Evolutionary conservation across 2,888 invertebrate species (phyloP).

Genomic region (Parascotia fuliginaria): DNA sequence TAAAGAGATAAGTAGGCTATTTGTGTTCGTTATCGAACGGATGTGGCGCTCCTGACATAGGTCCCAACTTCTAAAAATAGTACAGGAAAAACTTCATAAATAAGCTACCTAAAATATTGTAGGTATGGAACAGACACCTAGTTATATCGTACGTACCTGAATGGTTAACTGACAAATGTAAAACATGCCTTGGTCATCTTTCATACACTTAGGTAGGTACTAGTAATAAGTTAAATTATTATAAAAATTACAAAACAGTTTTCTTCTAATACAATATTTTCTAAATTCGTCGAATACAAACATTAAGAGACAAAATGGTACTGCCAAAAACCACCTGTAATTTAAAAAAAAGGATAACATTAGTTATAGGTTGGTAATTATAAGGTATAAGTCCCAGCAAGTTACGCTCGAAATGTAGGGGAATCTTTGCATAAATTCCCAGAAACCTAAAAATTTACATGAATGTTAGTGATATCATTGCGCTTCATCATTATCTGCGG

Average conservation of each 20-base stretch:
- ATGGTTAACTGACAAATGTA: too few species aligned
- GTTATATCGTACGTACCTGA: background rate
- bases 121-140: background rate
- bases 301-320: constrained; percentile 90
- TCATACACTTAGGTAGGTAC: too few species aligned
- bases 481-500: too few species aligned
- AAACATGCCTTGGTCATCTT: too few species aligned
- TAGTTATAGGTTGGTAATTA: too few species aligned
- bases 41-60: constrained; percentile 6
- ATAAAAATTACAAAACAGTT: constrained; percentile 69
- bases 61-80: constrained; percentile 17
- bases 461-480: too few species aligned
- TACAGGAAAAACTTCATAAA: constrained; percentile 7
- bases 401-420: too few species aligned
- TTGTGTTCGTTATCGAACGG: constrained; percentile 19
- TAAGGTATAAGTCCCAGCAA: too few species aligned
- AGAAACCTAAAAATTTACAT: too few species aligned
- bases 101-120: too few species aligned
- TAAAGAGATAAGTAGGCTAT: background rate
- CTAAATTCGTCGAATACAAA: constrained; percentile 91
- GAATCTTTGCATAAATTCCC: too few species aligned
- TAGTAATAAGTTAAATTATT: constrained; percentile 71
- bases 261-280: constrained; percentile 87
- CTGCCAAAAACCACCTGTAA: constrained; percentile 89
- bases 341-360: constrained; percentile 1